A percentile compares a stretch with the other conserved stretches of the same genome.
Conservation (phyloP, 1,140 invertebrate species). For the Drosophila santomea region DNA sequence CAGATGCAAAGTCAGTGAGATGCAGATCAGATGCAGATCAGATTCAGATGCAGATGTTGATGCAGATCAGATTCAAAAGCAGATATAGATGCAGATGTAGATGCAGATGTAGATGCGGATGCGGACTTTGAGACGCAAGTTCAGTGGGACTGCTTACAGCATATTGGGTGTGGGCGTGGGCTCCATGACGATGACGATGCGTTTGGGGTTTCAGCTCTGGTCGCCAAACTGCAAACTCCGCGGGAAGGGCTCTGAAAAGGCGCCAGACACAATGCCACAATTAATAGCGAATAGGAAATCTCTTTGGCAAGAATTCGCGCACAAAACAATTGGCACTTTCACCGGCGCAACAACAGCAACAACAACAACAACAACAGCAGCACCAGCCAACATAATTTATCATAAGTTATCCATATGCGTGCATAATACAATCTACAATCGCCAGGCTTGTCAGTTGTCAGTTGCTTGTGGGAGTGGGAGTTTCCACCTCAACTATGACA, state of each 20-base stretch:
- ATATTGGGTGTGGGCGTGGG: constrained; percentile 59
- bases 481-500: constrained; percentile 58
- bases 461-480: constrained; percentile 74
- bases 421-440: constrained; percentile 26
- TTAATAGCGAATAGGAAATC: constrained; percentile 71
- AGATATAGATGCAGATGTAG: constrained; percentile 24
- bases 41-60: constrained; percentile 26
- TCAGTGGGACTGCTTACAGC: constrained; percentile 64
- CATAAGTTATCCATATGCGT: constrained; percentile 43
- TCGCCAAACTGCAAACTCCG: constrained; percentile 10
- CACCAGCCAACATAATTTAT: constrained; percentile 69
- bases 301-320: constrained; percentile 66
- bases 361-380: no score
- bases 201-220: background rate
- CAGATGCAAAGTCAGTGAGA: constrained; percentile 36
- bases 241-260: constrained; percentile 22
- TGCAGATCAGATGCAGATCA: constrained; percentile 22
- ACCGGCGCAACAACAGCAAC: constrained; percentile 21
- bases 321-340: constrained; percentile 72
- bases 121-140: constrained; percentile 24
- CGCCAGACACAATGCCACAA: constrained; percentile 49
- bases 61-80: constrained; percentile 6
- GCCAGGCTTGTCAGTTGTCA: constrained; percentile 23
- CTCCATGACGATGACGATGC: constrained; percentile 40
- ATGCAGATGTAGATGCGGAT: constrained; percentile 36